Percentiles rank a stretch among this genome's conserved stretches.
phyloP scores from a whole-genome alignment of 2,797 vertebrate genomes.

The Dallia pectoralis region DNA sequence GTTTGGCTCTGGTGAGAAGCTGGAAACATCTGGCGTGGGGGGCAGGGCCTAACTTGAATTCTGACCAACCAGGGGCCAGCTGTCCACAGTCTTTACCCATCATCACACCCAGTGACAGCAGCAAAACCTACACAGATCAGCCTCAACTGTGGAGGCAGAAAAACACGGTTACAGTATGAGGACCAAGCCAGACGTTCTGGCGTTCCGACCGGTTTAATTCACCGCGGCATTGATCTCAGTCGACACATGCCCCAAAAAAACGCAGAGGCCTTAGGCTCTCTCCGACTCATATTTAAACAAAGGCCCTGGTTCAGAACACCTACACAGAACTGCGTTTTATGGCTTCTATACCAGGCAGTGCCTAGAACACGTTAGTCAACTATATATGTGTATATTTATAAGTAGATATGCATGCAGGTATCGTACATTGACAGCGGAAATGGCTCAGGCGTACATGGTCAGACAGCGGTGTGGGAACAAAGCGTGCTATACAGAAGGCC shows the following conservation, averaged over 20 bases:
- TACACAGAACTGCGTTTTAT: neutral
- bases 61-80: slow-evolving; percentile 35
- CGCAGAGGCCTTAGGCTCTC: neutral
- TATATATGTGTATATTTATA: too few species aligned
- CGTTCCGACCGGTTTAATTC: neutral
- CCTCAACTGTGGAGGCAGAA: neutral
- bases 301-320: neutral
- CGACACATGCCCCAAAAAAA: neutral
- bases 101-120: neutral
- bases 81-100: neutral
- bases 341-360: too few species aligned
- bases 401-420: too few species aligned
- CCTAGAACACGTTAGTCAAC: too few species aligned
- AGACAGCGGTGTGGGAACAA: neutral
- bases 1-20: slow-evolving; percentile 60
- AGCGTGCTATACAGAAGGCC: neutral
- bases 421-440: neutral
- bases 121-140: neutral
- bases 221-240: neutral
- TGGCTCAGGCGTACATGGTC: neutral
- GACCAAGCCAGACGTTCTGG: neutral
- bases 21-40: slow-evolving; percentile 71
- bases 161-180: neutral
- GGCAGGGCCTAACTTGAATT: slow-evolving; percentile 18
- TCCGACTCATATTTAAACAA: neutral